phyloP scores from a whole-genome alignment of 2,113 vertebrate species.

The Triplophysa rosa region DNA sequence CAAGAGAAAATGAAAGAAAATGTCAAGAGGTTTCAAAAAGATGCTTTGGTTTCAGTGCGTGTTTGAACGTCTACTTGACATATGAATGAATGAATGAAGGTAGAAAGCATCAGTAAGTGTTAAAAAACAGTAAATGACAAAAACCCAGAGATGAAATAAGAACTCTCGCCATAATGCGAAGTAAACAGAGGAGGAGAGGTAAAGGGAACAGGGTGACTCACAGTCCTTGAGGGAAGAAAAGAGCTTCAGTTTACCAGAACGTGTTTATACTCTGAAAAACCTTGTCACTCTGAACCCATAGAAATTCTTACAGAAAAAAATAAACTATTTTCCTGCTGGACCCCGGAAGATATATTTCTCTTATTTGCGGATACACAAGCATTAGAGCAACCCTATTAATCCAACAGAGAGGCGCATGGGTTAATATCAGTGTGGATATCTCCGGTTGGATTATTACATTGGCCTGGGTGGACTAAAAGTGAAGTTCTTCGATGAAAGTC shows the following conservation, averaged over 20 bases:
- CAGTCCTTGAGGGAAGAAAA: constrained; percentile 27
- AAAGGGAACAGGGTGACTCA: not conserved
- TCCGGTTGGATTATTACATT: constrained; percentile 23
- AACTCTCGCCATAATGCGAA: constrained; percentile 7
- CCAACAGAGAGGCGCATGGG: constrained; percentile 17
- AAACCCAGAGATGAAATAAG: constrained; percentile 9
- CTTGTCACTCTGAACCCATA: constrained; percentile 29
- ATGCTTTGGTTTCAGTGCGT: not conserved
- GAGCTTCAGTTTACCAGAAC: not conserved
- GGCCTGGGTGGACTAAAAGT: not conserved
- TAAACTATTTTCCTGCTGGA: not conserved
- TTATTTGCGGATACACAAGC: constrained; percentile 11
- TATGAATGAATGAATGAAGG: not conserved
- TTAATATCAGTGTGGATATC: constrained; percentile 13
- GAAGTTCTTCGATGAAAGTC: not conserved
- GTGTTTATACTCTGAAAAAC: not conserved
- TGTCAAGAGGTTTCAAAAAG: not conserved
- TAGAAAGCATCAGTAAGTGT: not conserved
- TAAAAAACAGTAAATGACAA: not conserved
- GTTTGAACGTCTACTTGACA: not conserved
- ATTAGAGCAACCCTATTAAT: constrained; percentile 25
- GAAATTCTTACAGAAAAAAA: constrained; percentile 4
- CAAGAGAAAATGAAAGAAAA: not conserved
- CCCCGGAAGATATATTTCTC: not conserved
- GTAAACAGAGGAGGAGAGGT: constrained; percentile 6